These are phyloP conservation scores for Nautilus pompilius DNA, from an alignment of 1,140 invertebrate species.

Conservation along the genomic window DNA sequence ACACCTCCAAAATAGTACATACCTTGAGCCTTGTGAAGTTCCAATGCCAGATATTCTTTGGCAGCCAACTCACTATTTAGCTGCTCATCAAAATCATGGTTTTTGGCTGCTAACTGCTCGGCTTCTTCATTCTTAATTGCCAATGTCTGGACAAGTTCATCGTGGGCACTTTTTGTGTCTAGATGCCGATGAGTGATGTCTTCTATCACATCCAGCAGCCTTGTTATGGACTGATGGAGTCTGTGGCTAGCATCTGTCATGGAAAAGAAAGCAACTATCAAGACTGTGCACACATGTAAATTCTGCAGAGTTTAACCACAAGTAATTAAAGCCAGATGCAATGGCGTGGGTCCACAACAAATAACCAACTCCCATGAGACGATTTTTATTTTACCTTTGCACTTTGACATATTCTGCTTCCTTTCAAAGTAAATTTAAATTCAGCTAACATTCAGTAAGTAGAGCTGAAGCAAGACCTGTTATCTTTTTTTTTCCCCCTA, in stretches of 20 bases:
- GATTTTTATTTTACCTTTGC: too few species aligned
- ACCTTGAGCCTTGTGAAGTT: slow-evolving; percentile 53
- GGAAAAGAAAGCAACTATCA: too few species aligned
- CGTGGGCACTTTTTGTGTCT: slow-evolving; percentile 37
- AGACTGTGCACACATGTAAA: too few species aligned
- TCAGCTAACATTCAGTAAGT: too few species aligned
- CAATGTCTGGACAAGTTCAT: slow-evolving; percentile 33
- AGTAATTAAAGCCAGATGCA: too few species aligned
- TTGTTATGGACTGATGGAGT: slow-evolving; percentile 38
- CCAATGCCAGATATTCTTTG: slow-evolving; percentile 47
- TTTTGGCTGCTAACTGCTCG: slow-evolving; percentile 19
- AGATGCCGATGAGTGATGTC: slow-evolving; percentile 41
- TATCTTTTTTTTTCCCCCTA: too few species aligned
- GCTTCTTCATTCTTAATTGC: slow-evolving; percentile 22
- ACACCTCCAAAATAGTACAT: not conserved
- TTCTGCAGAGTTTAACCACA: too few species aligned
- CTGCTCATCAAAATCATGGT: slow-evolving; percentile 39
- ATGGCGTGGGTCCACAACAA: too few species aligned
- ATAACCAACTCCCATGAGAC: too few species aligned
- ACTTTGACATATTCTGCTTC: too few species aligned
- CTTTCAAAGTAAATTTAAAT: too few species aligned
- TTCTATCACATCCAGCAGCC: slow-evolving; percentile 46
- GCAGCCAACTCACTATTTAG: slow-evolving; percentile 38
- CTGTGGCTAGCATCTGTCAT: slow-evolving; percentile 40
- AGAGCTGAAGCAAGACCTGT: too few species aligned